Evolutionary conservation across 2,113 vertebrate genomes (phyloP).

Genomic region (Campylomormyrus tamandua): DNA sequence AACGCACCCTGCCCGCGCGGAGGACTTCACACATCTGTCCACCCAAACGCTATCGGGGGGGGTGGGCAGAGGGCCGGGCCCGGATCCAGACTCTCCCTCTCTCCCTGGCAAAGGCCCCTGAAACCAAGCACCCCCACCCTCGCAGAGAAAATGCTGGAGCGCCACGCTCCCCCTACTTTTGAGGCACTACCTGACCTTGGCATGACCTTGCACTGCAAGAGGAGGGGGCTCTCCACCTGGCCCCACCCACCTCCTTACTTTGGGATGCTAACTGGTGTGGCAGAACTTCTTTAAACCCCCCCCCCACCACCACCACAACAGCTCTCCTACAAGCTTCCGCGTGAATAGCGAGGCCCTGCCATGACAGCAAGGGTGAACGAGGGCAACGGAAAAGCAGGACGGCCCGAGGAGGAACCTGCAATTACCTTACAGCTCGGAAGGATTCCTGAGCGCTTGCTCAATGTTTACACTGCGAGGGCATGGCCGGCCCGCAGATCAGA

Average conservation of each 20-base stretch:
- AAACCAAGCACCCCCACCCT: background rate
- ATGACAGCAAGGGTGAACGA: background rate
- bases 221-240: background rate
- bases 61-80: background rate
- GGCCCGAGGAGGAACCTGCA: constrained; percentile 67
- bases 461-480: constrained; percentile 73
- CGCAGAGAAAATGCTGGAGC: background rate
- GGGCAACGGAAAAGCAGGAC: constrained; percentile 41
- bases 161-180: background rate
- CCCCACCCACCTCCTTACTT: background rate
- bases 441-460: constrained; percentile 87
- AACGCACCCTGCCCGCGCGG: background rate
- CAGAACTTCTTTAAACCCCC: background rate
- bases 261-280: background rate
- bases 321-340: background rate
- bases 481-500: constrained; percentile 75
- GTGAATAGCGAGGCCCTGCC: constrained; percentile 24
- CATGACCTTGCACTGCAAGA: background rate
- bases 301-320: background rate
- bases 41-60: background rate
- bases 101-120: background rate
- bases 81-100: background rate
- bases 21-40: background rate
- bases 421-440: constrained; percentile 85
- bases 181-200: background rate